phyloP scores from a whole-genome alignment of 1,140 invertebrate species.

The Formica selysi region DNA sequence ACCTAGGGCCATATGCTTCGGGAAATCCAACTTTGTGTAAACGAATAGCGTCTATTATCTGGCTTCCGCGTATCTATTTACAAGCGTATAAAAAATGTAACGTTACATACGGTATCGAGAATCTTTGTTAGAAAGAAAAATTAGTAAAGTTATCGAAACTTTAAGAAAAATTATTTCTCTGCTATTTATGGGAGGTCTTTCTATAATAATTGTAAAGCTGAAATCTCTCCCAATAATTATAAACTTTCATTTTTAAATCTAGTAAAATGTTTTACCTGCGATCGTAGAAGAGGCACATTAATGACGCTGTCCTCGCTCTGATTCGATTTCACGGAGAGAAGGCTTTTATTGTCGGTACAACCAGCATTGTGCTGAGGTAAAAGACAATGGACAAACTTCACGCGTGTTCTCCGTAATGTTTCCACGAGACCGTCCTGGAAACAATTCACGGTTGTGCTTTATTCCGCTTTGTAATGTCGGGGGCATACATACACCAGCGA shows the following conservation, averaged over 20 bases:
- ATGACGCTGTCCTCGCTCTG: constrained; percentile 90
- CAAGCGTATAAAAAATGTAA: constrained; percentile 17
- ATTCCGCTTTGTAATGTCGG: not conserved
- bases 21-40: constrained; percentile 97
- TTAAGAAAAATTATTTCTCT: not conserved
- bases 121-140: not conserved
- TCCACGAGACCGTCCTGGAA: constrained; percentile 95
- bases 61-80: constrained; percentile 93
- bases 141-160: not conserved
- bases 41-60: constrained; percentile 95
- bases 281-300: constrained; percentile 95
- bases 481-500: constrained; percentile 2
- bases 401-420: constrained; percentile 93
- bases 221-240: not conserved
- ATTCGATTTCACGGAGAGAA: constrained; percentile 85
- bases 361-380: constrained; percentile 93
- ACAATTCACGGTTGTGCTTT: constrained; percentile 30
- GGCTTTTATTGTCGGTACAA: constrained; percentile 83
- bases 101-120: not conserved
- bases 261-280: constrained; percentile 89
- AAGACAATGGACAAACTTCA: constrained; percentile 96
- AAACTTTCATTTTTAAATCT: not conserved
- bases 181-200: not conserved
- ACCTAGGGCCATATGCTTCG: constrained; percentile 94
- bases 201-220: constrained; percentile 28